Evolutionary conservation across 2,888 invertebrate species (phyloP).

Genomic region (Pharmacophagus antenor): DNA sequence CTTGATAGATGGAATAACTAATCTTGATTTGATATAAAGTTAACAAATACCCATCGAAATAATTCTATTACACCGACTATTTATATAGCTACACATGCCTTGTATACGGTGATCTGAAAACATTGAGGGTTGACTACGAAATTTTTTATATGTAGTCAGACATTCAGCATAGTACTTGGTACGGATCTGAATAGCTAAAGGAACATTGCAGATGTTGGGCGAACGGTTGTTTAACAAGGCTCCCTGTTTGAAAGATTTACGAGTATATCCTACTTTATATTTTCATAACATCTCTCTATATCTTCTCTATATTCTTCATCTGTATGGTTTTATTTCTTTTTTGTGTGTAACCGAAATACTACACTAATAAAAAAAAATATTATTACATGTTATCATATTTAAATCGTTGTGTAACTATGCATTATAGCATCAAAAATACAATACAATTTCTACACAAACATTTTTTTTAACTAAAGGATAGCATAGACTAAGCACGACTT

Average conservation of each 20-base stretch:
- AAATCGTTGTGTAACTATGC: too few relatives aligned
- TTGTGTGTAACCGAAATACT: too few relatives aligned
- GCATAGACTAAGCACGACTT: too few relatives aligned
- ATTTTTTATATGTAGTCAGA: slow-evolving; percentile 48
- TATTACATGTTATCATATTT: too few relatives aligned
- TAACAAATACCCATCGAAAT: not conserved
- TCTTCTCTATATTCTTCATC: too few relatives aligned
- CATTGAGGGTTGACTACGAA: slow-evolving; percentile 38
- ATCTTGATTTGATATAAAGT: too few relatives aligned
- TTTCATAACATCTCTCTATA: not conserved
- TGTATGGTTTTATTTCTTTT: not conserved
- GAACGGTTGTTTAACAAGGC: slow-evolving; percentile 16
- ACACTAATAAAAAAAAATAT: too few relatives aligned
- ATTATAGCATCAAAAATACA: too few relatives aligned
- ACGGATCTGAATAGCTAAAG: slow-evolving; percentile 17
- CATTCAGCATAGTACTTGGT: slow-evolving; percentile 38
- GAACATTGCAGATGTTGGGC: slow-evolving; percentile 15
- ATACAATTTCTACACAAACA: too few relatives aligned
- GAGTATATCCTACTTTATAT: slow-evolving; percentile 12
- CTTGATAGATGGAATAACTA: too few relatives aligned
- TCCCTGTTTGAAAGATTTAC: slow-evolving; percentile 18
- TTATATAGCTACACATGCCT: slow-evolving; percentile 3
- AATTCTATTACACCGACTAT: slow-evolving; percentile 1
- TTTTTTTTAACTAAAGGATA: too few relatives aligned
- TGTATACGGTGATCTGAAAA: slow-evolving; percentile 47